These are phyloP conservation scores for cattle (Bos taurus) DNA, from an alignment of 2,113 vertebrate genomes.

Conservation along the genomic window ARS-UCD2.0 NC_037343.1:60163501-60164000, in stretches of 20 bases:
- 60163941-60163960: background rate
- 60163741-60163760: background rate
- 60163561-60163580: background rate
- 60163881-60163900: background rate
- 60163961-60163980: conserved; percentile 14
- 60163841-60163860: background rate
- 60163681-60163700: background rate
- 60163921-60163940: background rate
- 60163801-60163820: background rate
- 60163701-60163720: background rate
- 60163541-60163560: background rate
- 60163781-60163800: background rate
- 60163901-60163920: background rate
- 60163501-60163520: background rate
- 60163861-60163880: background rate
- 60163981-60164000: conserved; percentile 13
- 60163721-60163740: background rate
- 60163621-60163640: conserved; percentile 7
- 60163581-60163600: background rate
- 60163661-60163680: background rate
- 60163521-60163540: background rate
- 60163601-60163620: background rate
- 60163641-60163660: background rate
- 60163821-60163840: background rate
- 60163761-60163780: background rate